Evolutionary conservation across 2,888 invertebrate species (phyloP).

Genomic region (Cryptosula pallasiana): DNA sequence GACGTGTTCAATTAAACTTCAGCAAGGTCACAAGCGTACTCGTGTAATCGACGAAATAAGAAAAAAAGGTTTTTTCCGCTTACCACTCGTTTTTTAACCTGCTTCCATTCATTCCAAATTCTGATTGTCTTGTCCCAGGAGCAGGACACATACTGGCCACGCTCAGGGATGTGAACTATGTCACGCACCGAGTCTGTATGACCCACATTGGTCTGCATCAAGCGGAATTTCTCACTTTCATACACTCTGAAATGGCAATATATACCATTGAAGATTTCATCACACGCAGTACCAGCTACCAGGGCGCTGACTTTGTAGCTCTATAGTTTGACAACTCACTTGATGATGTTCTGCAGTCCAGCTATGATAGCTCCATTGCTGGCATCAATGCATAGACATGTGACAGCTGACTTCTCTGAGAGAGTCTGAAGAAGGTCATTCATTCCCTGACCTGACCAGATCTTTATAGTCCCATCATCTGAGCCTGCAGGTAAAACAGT

Average conservation of each 20-base stretch:
- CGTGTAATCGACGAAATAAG: too few species aligned
- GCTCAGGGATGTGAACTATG: conserved; percentile 49
- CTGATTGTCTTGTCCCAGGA: conserved; percentile 51
- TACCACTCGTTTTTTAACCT: conserved; percentile 31
- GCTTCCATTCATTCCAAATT: conserved; percentile 52
- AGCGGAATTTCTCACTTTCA: conserved; percentile 44
- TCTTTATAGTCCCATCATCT: conserved; percentile 50
- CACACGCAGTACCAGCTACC: too few species aligned
- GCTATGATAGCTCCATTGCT: conserved; percentile 46
- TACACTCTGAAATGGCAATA: conserved; percentile 46
- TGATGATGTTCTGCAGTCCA: conserved; percentile 44
- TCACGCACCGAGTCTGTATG: conserved; percentile 47
- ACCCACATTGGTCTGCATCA: conserved; percentile 50
- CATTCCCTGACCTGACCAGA: conserved; percentile 48
- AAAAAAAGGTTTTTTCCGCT: too few species aligned
- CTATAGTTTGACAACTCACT: conserved; percentile 32
- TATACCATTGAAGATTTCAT: not conserved
- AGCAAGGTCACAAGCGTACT: too few species aligned
- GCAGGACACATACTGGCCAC: conserved; percentile 50
- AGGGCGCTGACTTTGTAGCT: too few species aligned
- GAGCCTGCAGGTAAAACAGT: too few species aligned
- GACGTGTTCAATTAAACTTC: too few species aligned
- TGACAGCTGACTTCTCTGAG: conserved; percentile 40
- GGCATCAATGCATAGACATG: conserved; percentile 44
- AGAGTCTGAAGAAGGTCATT: conserved; percentile 50